Evolutionary conservation across 2,888 invertebrate species (phyloP).

Genomic region (Unio delphinus): DNA sequence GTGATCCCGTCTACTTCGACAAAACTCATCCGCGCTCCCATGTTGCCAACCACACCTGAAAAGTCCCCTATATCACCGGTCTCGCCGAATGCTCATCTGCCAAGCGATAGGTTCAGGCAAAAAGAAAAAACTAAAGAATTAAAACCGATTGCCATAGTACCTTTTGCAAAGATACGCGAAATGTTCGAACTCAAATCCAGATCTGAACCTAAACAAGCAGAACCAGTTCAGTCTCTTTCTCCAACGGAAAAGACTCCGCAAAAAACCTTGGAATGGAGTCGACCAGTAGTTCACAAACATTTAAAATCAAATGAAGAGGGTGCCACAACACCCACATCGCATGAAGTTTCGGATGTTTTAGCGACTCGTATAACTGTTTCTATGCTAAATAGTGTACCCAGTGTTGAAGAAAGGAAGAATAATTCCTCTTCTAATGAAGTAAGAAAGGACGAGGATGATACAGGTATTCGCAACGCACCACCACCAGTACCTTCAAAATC

Average conservation of each 20-base stretch:
- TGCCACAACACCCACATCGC: slow-evolving; percentile 16
- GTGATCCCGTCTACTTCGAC: slow-evolving; percentile 52
- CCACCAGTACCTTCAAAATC: slow-evolving; percentile 12
- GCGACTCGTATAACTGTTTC: background rate
- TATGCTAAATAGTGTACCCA: too few species aligned
- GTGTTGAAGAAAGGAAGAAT: too few species aligned
- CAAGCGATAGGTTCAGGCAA: slow-evolving; percentile 60
- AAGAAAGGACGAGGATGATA: background rate
- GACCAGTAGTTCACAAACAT: background rate
- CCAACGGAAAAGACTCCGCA: slow-evolving; percentile 4
- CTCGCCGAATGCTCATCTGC: slow-evolving; percentile 41
- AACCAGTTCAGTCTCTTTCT: background rate
- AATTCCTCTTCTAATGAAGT: too few species aligned
- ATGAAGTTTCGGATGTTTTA: slow-evolving; percentile 1
- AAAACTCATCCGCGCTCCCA: slow-evolving; percentile 39
- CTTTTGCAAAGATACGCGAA: slow-evolving; percentile 59
- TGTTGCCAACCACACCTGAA: slow-evolving; percentile 48
- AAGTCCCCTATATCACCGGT: slow-evolving; percentile 39
- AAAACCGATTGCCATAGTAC: slow-evolving; percentile 62
- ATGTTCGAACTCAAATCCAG: slow-evolving; percentile 54
- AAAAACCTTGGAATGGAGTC: background rate
- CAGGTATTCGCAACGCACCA: background rate
- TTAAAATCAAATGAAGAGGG: slow-evolving; percentile 1
- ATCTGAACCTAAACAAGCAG: slow-evolving; percentile 10
- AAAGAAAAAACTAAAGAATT: slow-evolving; percentile 53